A percentile compares a stretch with the other conserved stretches of the same genome.
These are phyloP conservation scores for Thera obeliscata DNA, from an alignment of 2,888 invertebrate genomes.

Conservation along the genomic window DNA sequence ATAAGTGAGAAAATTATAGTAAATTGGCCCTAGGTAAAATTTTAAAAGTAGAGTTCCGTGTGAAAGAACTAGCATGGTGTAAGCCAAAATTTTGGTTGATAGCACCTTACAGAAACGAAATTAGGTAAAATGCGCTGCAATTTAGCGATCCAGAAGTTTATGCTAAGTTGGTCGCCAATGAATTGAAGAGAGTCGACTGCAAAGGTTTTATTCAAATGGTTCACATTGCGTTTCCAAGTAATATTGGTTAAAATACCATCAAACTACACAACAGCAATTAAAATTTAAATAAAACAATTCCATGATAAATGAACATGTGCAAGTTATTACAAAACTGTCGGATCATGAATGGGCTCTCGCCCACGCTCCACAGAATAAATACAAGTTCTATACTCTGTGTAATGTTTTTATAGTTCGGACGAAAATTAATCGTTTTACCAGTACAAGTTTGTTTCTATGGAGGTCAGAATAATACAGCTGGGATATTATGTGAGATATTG, in stretches of 20 bases:
- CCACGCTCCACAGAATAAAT: conserved; percentile 45
- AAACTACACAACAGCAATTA: not conserved
- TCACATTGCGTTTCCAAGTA: no score
- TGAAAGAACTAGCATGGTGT: no score
- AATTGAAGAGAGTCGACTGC: no score
- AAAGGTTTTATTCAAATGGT: no score
- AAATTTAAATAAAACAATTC: conserved; percentile 38
- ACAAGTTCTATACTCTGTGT: conserved; percentile 25
- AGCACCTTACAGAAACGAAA: no score
- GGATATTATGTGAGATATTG: conserved; percentile 26
- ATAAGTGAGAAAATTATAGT: no score
- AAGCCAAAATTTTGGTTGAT: no score
- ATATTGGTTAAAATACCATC: not conserved
- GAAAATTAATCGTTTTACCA: conserved; percentile 78
- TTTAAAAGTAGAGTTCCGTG: no score
- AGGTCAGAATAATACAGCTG: conserved; percentile 55
- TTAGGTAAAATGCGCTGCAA: no score
- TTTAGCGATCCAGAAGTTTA: no score
- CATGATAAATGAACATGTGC: conserved; percentile 46
- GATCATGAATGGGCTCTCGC: conserved; percentile 61
- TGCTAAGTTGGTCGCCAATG: no score
- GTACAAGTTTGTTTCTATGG: conserved; percentile 60
- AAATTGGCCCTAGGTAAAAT: no score
- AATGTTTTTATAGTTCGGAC: conserved; percentile 52
- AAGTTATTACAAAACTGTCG: conserved; percentile 56